These are phyloP conservation scores for Brotogeris chrysoptera DNA, from an alignment of 2,797 vertebrate species.

Conservation along the genomic window DNA sequence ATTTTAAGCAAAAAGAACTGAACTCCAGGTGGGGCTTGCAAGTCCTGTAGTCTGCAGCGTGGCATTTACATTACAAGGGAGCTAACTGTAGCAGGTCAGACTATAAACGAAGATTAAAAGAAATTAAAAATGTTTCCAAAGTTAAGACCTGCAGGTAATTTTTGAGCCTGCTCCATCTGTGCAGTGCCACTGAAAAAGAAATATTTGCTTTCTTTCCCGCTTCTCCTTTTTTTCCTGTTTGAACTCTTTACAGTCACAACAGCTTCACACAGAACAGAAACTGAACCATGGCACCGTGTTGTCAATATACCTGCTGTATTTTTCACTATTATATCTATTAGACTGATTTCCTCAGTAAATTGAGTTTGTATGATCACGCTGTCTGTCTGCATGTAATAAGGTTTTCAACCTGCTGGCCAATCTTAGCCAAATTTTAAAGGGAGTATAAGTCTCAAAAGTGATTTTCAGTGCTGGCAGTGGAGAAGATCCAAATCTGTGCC, in stretches of 20 bases:
- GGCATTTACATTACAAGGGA: neutral
- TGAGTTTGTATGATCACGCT: accelerated
- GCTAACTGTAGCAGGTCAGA: neutral
- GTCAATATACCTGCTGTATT: neutral
- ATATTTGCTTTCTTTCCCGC: neutral
- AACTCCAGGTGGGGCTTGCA: neutral
- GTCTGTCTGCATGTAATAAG: neutral
- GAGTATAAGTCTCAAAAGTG: neutral
- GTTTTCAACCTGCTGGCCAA: neutral
- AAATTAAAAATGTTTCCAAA: neutral
- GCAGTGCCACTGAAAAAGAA: neutral
- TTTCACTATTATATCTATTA: conserved; percentile 8
- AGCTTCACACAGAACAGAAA: neutral
- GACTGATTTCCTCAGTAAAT: neutral
- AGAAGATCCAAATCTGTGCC: neutral
- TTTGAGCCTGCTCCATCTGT: neutral
- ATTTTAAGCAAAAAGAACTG: neutral
- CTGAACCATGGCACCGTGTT: neutral
- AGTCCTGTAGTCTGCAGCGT: neutral
- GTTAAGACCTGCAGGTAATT: neutral
- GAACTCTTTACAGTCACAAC: neutral
- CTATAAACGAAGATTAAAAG: neutral
- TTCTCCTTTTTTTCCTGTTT: neutral
- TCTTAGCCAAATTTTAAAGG: neutral
- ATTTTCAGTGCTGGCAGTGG: neutral